Evolutionary conservation across 2,797 vertebrate species (phyloP).

Genomic region (Scolopax rusticola): DNA sequence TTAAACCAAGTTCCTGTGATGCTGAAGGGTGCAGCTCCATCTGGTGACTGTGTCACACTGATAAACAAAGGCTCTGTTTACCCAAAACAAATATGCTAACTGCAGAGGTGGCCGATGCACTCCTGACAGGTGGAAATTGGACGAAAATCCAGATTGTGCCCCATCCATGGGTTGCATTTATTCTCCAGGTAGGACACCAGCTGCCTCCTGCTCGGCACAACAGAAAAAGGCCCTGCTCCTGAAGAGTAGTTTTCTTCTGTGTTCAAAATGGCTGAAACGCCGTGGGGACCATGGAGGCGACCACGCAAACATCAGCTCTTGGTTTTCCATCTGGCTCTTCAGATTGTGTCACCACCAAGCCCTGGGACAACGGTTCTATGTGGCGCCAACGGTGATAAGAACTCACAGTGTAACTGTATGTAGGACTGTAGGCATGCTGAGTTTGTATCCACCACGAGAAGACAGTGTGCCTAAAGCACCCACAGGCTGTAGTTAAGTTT

Average conservation of each 20-base stretch:
- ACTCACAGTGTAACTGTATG: not conserved
- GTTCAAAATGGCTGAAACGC: not conserved
- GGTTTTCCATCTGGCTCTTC: not conserved
- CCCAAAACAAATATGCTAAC: not conserved
- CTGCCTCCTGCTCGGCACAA: not conserved
- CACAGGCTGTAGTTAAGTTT: not conserved
- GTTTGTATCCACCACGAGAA: not conserved
- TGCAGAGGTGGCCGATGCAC: slow-evolving; percentile 15
- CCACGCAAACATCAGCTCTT: not conserved
- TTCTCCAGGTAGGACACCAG: not conserved
- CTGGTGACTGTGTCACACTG: not conserved
- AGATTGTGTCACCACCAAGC: not conserved
- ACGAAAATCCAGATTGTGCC: not conserved
- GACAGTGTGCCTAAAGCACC: not conserved
- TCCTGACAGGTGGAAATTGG: not conserved
- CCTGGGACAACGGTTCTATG: not conserved
- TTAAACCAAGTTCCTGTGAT: not conserved
- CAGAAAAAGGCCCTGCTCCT: not conserved
- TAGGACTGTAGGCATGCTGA: not conserved
- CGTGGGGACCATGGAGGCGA: fast-evolving
- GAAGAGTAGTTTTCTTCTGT: not conserved
- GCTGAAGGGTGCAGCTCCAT: not conserved
- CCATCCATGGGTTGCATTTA: not conserved
- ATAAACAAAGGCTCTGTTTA: slow-evolving; percentile 11
- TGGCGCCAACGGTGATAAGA: not conserved